Base-by-base conservation (phyloP, 2,113 vertebrate species). In the Potamarius usumacintae region DNA sequence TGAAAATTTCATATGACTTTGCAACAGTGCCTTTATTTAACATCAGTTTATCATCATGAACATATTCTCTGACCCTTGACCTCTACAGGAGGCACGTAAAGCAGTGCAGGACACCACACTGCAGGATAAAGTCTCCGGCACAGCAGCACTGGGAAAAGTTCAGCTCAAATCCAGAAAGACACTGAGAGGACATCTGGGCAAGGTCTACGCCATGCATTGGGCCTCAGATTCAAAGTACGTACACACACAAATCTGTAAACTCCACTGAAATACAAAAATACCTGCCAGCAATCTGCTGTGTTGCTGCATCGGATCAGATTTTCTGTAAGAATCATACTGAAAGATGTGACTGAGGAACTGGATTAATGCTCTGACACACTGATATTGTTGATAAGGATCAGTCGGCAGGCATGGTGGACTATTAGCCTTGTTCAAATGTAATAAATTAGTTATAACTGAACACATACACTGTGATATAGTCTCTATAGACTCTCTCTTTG, bases 161-260 rank as follows among this genome's bases (percentile, higher is more conserved):
- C 98, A 99, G 93, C 91, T 99, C 95, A 95, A 98, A 88, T 97
- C 97, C 58, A 96, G 97, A 87, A 96, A 98, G 91, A 99, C 98
- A 0, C 91, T 99, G 78, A 94, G 97, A 89, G 98, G 98, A 83
- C 98, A 99, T 91, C 95, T 99, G 91, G 97, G 97, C 91, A 99
- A 99, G 95, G 98, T 99, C 95, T 99, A 99, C 0, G 98, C 98
- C 63, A 97, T 98, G 97, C 98, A 99, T 94, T 99, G 98, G 98
- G 93, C 94, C 88, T 95, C 97, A 0, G 98, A 98, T 90, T 96
- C 97, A 89, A 97, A 96, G 98, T 99, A n/a, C 30, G 52, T 53
- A 42, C 63, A 50, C 63, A 58, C 71, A 42, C 69, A 60, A 78
- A 87, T 20, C 83, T 74, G 17, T 71, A 18, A 30, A 30, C 30